Evolutionary conservation across 2,797 vertebrate genomes (phyloP), one percentile per base, ranked within the genome.

Genomic region (Sebastes trivittatus): DNA sequence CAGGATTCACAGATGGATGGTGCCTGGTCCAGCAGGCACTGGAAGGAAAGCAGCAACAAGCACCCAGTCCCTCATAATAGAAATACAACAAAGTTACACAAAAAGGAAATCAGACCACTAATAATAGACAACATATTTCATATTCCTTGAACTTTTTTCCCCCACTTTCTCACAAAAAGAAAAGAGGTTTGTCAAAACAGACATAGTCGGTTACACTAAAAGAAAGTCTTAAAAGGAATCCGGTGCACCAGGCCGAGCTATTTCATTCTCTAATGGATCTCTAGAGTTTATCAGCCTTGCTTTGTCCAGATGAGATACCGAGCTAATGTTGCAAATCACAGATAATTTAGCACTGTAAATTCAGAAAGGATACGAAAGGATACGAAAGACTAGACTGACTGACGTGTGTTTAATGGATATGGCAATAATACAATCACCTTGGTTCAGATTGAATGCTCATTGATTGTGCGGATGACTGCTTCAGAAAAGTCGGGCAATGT

Each of bases 181-280:
- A 75, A 83, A 27, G 2, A 42, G 4, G 29, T 52, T 75, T 61
- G 30, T 72, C n/a, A 38, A 71, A 58, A 77, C 4, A 38, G 30
- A 30, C 34, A 34, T 10, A 68, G 66, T 75, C 60, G 27, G 68
- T 55, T 61, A 30, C 27, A 42, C 42, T 68, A 25, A 78, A 60
- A 73, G 23, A 76, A 77, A 79, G 68, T 68, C 71, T 68, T 46
- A 64, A 71, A 72, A 83, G 60, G 60, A 67, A 74, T 75, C 85
- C 69, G 73, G 58, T 36, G 63, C 76, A 67, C 32, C 80, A 73
- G 54, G 72, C 82, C 56, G 70, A 87, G 73, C 87, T 77, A 72
- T 88, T 93, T 92, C 71, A 90, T 80, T 87, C 75, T 86, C 80
- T 87, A 88, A 92, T 88, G 79, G 82, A 77, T 83, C 78, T 80